Conservation (phyloP, 2,797 vertebrate genomes). For the Pseudocheirus occidentalis region DNA sequence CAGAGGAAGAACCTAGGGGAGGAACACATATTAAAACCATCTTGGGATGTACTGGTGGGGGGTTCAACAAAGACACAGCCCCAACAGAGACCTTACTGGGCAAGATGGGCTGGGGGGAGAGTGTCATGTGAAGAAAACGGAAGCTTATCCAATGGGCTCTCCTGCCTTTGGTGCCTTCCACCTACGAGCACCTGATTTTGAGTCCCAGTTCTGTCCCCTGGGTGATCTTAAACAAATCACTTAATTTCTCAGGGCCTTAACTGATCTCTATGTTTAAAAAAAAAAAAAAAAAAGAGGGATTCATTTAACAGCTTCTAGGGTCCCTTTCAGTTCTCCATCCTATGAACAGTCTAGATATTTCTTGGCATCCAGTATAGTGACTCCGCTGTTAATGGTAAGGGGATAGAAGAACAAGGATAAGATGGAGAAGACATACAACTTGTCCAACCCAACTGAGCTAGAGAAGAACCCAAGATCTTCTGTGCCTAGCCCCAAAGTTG, state of each 20-base stretch:
- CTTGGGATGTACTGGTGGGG: slow-evolving; percentile 39
- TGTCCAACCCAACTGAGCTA: not conserved
- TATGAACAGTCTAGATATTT: not conserved
- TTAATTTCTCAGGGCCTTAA: not conserved
- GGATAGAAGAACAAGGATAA: not conserved
- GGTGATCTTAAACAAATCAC: not conserved
- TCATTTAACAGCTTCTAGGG: not conserved
- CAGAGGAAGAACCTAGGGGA: slow-evolving; percentile 77
- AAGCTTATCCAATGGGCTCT: not conserved
- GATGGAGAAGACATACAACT: not conserved
- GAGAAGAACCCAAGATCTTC: not conserved
- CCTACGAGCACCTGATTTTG: not conserved
- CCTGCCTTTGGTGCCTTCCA: not conserved
- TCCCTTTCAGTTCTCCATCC: not conserved
- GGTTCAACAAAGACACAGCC: not conserved
- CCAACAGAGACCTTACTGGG: slow-evolving; percentile 10
- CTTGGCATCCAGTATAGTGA: not conserved
- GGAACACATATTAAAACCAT: not conserved
- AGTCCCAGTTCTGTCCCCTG: not conserved
- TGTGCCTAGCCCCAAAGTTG: not conserved
- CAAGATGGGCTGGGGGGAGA: not conserved
- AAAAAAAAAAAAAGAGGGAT: not conserved
- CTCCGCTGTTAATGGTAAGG: not conserved
- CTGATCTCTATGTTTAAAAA: not conserved
- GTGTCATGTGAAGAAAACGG: not conserved